Evolutionary conservation across 2,113 vertebrate genomes (phyloP).

Genomic region (Hypanus sabinus): DNA sequence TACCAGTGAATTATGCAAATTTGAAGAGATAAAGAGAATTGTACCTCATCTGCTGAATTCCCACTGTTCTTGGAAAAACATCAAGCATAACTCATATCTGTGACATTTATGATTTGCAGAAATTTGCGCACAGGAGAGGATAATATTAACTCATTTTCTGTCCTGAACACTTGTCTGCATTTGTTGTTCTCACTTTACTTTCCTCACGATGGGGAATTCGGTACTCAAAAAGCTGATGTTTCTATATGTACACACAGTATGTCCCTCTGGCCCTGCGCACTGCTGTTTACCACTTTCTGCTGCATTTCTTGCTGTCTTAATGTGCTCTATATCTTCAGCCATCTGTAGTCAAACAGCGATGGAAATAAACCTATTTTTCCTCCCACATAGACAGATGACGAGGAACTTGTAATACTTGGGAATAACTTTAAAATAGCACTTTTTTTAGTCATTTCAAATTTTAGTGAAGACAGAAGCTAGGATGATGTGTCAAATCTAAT

Average conservation of each 20-base stretch:
- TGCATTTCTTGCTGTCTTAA: not conserved
- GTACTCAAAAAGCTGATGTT: not conserved
- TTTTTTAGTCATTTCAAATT: not conserved
- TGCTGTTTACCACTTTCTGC: not conserved
- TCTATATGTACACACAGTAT: not conserved
- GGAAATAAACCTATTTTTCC: not conserved
- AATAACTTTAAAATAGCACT: not conserved
- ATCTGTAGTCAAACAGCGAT: not conserved
- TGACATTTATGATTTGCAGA: not conserved
- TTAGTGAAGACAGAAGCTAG: no score
- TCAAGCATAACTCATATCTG: not conserved
- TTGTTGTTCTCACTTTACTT: not conserved
- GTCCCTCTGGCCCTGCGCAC: not conserved
- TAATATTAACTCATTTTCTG: conserved; percentile 7
- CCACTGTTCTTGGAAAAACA: not conserved
- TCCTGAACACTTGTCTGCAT: not conserved
- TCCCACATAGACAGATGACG: not conserved
- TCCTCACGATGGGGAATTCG: not conserved
- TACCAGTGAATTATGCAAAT: not conserved
- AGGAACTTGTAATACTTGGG: not conserved
- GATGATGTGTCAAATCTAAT: not conserved
- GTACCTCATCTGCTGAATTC: not conserved
- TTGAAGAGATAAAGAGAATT: not conserved
- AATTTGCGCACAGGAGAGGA: not conserved
- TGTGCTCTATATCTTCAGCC: not conserved